A percentile compares a stretch with the other conserved stretches of the same genome.
Conservation (phyloP, 2,797 vertebrate genomes). For the Lacerta bilineata region DNA sequence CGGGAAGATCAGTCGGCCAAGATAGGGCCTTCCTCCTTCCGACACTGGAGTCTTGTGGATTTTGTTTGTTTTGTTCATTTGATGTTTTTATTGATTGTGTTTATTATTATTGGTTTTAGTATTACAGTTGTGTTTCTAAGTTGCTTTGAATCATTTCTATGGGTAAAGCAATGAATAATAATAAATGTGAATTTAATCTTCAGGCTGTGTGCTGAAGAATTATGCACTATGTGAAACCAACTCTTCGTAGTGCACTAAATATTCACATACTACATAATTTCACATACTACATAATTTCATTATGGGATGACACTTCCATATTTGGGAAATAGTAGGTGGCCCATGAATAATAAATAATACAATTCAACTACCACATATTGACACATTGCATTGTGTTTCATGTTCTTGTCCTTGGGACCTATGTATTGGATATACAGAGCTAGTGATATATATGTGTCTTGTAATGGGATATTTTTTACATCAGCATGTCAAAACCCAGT, state of each 20-base stretch:
- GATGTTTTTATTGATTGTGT: no score
- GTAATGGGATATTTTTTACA: not conserved
- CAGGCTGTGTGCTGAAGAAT: slow-evolving; percentile 56
- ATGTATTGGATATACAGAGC: not conserved
- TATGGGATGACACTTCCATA: not conserved
- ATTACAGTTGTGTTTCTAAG: not conserved
- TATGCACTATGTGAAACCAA: slow-evolving; percentile 59
- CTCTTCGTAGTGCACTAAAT: slow-evolving; percentile 62
- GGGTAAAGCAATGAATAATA: no score
- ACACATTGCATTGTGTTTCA: not conserved
- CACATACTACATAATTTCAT: not conserved
- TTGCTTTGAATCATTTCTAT: no score
- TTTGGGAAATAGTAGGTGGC: not conserved
- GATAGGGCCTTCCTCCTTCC: no score
- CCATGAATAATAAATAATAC: not conserved
- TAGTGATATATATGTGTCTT: not conserved
- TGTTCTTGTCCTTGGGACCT: not conserved
- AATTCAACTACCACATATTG: not conserved
- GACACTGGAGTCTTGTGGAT: no score
- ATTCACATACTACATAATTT: not conserved
- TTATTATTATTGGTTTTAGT: no score
- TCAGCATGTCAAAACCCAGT: not conserved
- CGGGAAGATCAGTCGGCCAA: slow-evolving; percentile 66
- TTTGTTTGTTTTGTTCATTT: no score
- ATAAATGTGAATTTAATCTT: slow-evolving; percentile 65